Evolutionary conservation across 2,888 invertebrate genomes (phyloP).

Genomic region (Nomada flava): DNA sequence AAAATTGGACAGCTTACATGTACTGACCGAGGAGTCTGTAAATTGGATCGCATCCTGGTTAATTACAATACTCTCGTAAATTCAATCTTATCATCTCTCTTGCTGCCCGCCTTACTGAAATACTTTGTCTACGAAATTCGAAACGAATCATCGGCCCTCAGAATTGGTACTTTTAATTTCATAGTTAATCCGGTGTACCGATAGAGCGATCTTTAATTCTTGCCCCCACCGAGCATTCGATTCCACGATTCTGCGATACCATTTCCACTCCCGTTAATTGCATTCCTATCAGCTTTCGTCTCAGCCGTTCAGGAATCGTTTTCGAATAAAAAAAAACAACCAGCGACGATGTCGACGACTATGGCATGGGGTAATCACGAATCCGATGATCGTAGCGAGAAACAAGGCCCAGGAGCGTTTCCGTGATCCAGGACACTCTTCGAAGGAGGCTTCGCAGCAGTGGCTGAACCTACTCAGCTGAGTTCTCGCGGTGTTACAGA

Average conservation of each 20-base stretch:
- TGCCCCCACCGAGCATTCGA: neutral
- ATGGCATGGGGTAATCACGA: conserved; percentile 27
- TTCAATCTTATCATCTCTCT: conserved; percentile 8
- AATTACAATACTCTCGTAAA: neutral
- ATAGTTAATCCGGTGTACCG: neutral
- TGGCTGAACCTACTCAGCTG: conserved; percentile 73
- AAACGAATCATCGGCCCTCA: too few species aligned
- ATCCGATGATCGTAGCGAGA: conserved; percentile 35
- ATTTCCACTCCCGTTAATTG: conserved; percentile 16
- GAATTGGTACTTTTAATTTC: neutral
- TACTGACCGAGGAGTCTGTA: conserved; percentile 10
- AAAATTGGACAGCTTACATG: neutral
- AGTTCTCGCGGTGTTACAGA: conserved; percentile 76
- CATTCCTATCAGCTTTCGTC: neutral
- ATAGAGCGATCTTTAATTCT: neutral
- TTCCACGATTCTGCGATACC: neutral
- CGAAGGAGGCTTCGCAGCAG: conserved; percentile 38
- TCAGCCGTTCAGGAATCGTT: conserved; percentile 7
- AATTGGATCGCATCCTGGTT: conserved; percentile 6
- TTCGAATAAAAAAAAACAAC: neutral
- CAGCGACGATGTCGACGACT: conserved; percentile 22
- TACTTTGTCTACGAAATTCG: neutral
- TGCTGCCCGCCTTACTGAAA: neutral
- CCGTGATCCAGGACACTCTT: conserved; percentile 48
- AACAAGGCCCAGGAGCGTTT: conserved; percentile 45